phyloP scores from a whole-genome alignment of 2,113 vertebrate species.

The Brienomyrus brachyistius region DNA sequence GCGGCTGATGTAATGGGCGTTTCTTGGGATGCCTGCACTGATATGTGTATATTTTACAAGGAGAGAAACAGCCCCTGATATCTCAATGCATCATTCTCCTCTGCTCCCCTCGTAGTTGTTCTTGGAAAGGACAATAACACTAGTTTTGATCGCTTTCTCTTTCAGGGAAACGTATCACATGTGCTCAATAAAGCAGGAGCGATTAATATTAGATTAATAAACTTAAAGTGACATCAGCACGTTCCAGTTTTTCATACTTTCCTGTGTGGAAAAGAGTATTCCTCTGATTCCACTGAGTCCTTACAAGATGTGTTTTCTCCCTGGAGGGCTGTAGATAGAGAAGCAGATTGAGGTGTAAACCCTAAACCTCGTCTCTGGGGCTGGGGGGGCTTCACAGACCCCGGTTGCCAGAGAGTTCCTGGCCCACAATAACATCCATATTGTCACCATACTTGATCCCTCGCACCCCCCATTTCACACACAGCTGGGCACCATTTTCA shows the following conservation, averaged over 20 bases:
- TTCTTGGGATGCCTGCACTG: constrained; percentile 65
- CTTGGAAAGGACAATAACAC: background rate
- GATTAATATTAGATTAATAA: background rate
- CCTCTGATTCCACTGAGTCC: background rate
- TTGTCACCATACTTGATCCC: background rate
- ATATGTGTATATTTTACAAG: constrained; percentile 51
- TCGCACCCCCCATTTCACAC: background rate
- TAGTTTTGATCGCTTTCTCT: background rate
- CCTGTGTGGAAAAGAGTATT: background rate
- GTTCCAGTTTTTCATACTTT: background rate
- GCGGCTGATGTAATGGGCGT: constrained; percentile 64
- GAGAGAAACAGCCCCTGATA: constrained; percentile 53
- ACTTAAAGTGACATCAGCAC: background rate
- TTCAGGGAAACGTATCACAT: background rate
- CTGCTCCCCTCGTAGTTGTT: background rate
- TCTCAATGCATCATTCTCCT: constrained; percentile 54
- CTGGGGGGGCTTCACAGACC: background rate
- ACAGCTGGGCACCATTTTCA: background rate
- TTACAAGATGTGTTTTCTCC: background rate
- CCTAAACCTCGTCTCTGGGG: background rate
- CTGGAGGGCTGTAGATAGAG: background rate
- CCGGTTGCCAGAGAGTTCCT: background rate
- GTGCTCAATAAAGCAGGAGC: background rate
- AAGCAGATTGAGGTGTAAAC: background rate
- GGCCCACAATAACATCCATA: background rate